Evolutionary conservation across 2,113 vertebrate genomes (phyloP).

Genomic region (Dunckerocampus dactyliophorus): DNA sequence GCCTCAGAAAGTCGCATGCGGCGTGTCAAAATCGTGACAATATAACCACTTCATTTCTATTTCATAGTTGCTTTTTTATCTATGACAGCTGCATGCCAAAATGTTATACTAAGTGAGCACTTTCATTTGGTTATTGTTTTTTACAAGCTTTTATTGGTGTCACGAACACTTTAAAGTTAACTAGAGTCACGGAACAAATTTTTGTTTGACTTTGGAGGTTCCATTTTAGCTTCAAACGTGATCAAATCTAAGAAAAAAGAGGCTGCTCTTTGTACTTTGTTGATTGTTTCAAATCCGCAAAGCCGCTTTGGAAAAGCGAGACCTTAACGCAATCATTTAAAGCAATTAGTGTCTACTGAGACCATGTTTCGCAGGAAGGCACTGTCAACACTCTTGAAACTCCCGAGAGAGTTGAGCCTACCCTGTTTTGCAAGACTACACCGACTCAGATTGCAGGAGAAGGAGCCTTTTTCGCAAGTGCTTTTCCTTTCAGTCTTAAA

Average conservation of each 20-base stretch:
- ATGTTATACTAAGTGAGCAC: no score
- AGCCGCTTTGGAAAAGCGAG: neutral
- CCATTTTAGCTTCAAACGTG: neutral
- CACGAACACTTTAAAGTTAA: no score
- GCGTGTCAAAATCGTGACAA: no score
- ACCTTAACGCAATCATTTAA: slow-evolving; percentile 19
- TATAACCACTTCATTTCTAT: no score
- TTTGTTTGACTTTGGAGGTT: no score
- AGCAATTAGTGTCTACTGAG: slow-evolving; percentile 21
- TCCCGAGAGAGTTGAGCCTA: slow-evolving; percentile 12
- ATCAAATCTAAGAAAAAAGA: slow-evolving; percentile 4
- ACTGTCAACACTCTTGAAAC: slow-evolving; percentile 13
- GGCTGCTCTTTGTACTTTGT: neutral
- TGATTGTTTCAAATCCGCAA: neutral
- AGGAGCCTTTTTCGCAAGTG: slow-evolving; percentile 14
- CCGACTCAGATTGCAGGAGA: slow-evolving; percentile 21
- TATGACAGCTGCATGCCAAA: no score
- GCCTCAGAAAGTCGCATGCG: no score
- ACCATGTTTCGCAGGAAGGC: slow-evolving; percentile 10
- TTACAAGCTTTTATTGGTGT: no score
- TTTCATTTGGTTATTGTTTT: no score
- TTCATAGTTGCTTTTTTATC: no score
- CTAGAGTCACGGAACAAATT: no score
- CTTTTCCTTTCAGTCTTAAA: neutral
- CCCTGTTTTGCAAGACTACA: slow-evolving; percentile 11